Conservation (phyloP, 1,140 invertebrate genomes). For the Rhyzopertha dominica region DNA sequence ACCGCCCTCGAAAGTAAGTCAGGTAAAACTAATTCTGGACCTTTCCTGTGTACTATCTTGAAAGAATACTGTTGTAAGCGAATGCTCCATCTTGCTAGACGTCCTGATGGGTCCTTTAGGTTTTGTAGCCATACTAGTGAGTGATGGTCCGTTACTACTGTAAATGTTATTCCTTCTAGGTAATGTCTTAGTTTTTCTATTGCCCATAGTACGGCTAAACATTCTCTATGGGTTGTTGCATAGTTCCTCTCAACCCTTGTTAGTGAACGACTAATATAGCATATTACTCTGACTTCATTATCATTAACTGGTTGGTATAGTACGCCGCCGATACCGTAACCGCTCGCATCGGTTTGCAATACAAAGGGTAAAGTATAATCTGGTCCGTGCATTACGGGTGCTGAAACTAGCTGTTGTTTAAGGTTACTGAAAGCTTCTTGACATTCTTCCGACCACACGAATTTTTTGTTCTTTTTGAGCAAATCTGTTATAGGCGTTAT, state of each 20-base stretch:
- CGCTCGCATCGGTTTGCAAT: too few species aligned
- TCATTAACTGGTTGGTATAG: constrained; percentile 35
- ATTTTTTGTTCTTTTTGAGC: constrained; percentile 26
- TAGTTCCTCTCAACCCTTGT: constrained; percentile 44
- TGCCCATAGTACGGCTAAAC: constrained; percentile 45
- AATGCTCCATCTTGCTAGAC: constrained; percentile 46
- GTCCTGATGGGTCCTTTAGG: constrained; percentile 41
- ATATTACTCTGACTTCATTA: constrained; percentile 37
- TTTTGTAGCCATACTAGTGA: constrained; percentile 46
- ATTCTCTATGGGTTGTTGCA: constrained; percentile 46
- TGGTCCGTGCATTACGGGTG: constrained; percentile 26
- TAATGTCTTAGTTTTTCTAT: constrained; percentile 45
- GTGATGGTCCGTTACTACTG: constrained; percentile 48
- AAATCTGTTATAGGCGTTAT: constrained; percentile 29
- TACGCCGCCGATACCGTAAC: constrained; percentile 37
- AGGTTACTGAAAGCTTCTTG: constrained; percentile 6
- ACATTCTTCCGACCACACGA: constrained; percentile 1
- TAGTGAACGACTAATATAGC: constrained; percentile 43
- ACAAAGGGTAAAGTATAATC: too few species aligned
- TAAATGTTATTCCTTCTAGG: constrained; percentile 45
- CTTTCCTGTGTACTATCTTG: constrained; percentile 42
- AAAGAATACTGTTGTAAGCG: constrained; percentile 44
- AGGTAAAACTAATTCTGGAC: constrained; percentile 35
- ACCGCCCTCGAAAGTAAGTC: constrained; percentile 35
- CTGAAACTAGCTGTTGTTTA: constrained; percentile 13